phyloP scores from a whole-genome alignment of 2,797 vertebrate genomes.

The Hippocampus kuda region DNA sequence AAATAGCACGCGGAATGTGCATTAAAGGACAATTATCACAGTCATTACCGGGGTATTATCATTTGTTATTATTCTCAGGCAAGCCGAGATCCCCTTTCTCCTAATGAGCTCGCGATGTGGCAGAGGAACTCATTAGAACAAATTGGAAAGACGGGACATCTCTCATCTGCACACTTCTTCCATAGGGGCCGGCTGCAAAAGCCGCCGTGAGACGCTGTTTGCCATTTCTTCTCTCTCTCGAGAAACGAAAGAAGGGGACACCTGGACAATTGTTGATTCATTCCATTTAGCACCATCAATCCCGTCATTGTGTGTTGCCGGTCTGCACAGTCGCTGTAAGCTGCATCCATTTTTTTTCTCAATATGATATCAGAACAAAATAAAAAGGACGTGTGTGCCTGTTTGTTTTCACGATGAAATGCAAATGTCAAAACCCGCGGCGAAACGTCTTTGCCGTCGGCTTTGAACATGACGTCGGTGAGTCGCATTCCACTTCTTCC shows the following conservation, averaged over 20 bases:
- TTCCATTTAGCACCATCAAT: conserved; percentile 59
- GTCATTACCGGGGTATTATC: conserved; percentile 43
- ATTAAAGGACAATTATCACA: conserved; percentile 45
- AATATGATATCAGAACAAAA: too few species aligned
- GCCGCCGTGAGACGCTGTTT: conserved; percentile 30
- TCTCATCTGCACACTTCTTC: conserved; percentile 46
- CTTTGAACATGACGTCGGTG: conserved; percentile 39
- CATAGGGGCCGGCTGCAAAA: conserved; percentile 34
- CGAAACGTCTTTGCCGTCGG: conserved; percentile 14
- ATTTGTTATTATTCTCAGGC: conserved; percentile 44
- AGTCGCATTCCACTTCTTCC: conserved; percentile 39
- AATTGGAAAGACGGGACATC: conserved; percentile 51
- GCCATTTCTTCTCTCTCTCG: conserved; percentile 32
- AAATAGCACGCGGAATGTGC: conserved; percentile 20
- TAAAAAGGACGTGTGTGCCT: too few species aligned
- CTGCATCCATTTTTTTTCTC: not conserved
- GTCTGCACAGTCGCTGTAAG: conserved; percentile 1
- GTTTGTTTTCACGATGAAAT: too few species aligned
- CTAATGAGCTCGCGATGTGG: conserved; percentile 48
- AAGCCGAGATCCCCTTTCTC: conserved; percentile 29
- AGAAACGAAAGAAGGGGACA: conserved; percentile 44
- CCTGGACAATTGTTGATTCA: conserved; percentile 67
- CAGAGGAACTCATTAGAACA: conserved; percentile 55
- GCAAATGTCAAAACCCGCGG: conserved; percentile 12
- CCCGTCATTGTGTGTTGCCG: too few species aligned